These are phyloP conservation scores for Craterocephalus amniculus DNA, from an alignment of 2,797 vertebrate species.

Conservation along the genomic window DNA sequence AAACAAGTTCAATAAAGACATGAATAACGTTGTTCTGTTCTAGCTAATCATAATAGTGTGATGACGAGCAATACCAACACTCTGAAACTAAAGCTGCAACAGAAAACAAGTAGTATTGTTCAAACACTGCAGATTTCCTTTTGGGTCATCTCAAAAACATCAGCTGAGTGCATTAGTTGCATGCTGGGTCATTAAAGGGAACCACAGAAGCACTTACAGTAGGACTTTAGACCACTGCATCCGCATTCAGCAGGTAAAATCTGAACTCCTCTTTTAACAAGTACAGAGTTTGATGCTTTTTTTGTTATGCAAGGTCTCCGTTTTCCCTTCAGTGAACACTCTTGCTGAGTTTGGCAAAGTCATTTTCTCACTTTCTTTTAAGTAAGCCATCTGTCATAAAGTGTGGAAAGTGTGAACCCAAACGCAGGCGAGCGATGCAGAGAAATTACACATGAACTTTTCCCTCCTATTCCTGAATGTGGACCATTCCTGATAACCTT, in stretches of 20 bases:
- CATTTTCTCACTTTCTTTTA: background rate
- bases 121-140: too few relatives aligned
- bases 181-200: too few relatives aligned
- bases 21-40: background rate
- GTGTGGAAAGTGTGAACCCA: too few relatives aligned
- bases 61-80: too few relatives aligned
- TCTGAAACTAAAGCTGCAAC: too few relatives aligned
- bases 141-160: too few relatives aligned
- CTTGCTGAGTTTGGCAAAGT: background rate
- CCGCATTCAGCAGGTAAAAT: background rate
- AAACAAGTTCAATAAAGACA: background rate
- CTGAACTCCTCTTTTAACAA: background rate
- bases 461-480: conserved; percentile 6
- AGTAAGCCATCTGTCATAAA: background rate
- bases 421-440: background rate
- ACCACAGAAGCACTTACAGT: background rate
- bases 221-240: too few relatives aligned
- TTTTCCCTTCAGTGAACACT: too few relatives aligned
- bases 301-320: background rate
- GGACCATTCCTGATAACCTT: background rate
- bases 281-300: background rate
- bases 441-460: background rate
- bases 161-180: too few relatives aligned
- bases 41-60: background rate
- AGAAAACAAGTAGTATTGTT: too few relatives aligned